These are phyloP conservation scores for Blennius ocellaris DNA, from an alignment of 2,113 vertebrate genomes.

Conservation along the genomic window DNA sequence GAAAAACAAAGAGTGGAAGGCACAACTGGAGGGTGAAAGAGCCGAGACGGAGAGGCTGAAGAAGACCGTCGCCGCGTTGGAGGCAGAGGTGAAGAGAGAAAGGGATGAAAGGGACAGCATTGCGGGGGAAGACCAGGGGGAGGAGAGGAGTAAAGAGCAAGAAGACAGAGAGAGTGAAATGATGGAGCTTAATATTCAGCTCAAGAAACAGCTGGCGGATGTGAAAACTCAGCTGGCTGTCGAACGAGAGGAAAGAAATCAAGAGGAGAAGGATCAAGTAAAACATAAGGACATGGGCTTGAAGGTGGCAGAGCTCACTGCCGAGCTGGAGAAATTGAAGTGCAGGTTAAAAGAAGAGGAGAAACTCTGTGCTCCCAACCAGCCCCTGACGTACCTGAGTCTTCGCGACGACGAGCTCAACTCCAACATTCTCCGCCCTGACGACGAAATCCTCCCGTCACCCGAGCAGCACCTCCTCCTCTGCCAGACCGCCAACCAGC, in stretches of 20 bases:
- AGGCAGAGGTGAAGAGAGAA: conserved; percentile 58
- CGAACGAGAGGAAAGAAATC: conserved; percentile 72
- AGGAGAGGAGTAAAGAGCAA: conserved; percentile 28
- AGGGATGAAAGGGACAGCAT: conserved; percentile 38
- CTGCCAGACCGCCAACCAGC: conserved; percentile 73
- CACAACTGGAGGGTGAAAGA: conserved; percentile 78
- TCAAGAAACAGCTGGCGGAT: conserved; percentile 73
- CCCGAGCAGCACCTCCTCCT: conserved; percentile 62
- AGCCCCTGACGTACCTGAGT: conserved; percentile 71
- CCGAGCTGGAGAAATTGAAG: conserved; percentile 73
- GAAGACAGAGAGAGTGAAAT: conserved; percentile 71
- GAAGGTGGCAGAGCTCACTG: conserved; percentile 72
- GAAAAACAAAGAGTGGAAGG: conserved; percentile 63
- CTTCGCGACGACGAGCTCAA: conserved; percentile 67
- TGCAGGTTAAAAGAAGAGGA: conserved; percentile 41
- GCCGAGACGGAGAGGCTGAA: conserved; percentile 66
- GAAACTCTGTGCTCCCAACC: conserved; percentile 45
- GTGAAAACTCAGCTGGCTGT: conserved; percentile 73
- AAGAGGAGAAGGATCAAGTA: conserved; percentile 44
- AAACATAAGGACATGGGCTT: conserved; percentile 38
- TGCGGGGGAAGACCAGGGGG: conserved; percentile 31
- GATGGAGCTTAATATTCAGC: conserved; percentile 72
- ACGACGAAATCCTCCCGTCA: conserved; percentile 58
- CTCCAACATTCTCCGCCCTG: conserved; percentile 49
- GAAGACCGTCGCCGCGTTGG: conserved; percentile 63